Evolutionary conservation across 1,140 invertebrate species (phyloP).

Genomic region (Augochlora pura): DNA sequence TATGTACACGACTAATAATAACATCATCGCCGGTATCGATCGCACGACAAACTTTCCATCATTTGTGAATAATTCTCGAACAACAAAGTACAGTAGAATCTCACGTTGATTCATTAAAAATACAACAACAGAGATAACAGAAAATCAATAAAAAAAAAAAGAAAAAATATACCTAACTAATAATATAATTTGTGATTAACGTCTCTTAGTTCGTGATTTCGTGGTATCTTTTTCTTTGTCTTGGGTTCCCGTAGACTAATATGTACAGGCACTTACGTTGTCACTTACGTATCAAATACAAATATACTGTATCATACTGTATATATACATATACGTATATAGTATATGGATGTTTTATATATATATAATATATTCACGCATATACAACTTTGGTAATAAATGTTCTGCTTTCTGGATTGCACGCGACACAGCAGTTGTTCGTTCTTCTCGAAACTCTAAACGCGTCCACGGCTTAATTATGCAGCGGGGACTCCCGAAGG

Average conservation of each 20-base stretch:
- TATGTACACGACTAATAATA: not conserved
- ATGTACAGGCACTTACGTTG: slow-evolving; percentile 33
- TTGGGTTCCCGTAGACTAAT: slow-evolving; percentile 28
- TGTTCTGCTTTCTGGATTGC: slow-evolving; percentile 53
- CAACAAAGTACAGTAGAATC: not conserved
- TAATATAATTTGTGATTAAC: slow-evolving; percentile 33
- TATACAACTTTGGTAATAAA: slow-evolving; percentile 56
- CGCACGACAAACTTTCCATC: not conserved
- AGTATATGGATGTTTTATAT: too few species aligned
- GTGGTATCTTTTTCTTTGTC: not conserved
- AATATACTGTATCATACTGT: slow-evolving; percentile 53
- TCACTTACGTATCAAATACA: slow-evolving; percentile 16
- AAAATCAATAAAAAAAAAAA: slow-evolving; percentile 34
- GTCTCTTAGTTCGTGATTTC: slow-evolving; percentile 3
- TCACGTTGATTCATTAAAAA: slow-evolving; percentile 1
- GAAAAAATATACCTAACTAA: not conserved
- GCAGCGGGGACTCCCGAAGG: too few species aligned
- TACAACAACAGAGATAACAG: slow-evolving; percentile 3
- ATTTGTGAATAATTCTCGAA: not conserved
- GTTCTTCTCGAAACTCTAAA: slow-evolving; percentile 35
- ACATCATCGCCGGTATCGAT: not conserved
- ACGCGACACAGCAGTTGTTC: slow-evolving; percentile 57
- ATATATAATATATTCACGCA: slow-evolving; percentile 2
- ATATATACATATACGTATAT: not conserved
- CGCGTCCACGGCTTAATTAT: slow-evolving; percentile 9